Evolutionary conservation across 2,797 vertebrate genomes (phyloP), one percentile per base, ranked within the genome.

Genomic region (Parauchenoglanis ngamensis): DNA sequence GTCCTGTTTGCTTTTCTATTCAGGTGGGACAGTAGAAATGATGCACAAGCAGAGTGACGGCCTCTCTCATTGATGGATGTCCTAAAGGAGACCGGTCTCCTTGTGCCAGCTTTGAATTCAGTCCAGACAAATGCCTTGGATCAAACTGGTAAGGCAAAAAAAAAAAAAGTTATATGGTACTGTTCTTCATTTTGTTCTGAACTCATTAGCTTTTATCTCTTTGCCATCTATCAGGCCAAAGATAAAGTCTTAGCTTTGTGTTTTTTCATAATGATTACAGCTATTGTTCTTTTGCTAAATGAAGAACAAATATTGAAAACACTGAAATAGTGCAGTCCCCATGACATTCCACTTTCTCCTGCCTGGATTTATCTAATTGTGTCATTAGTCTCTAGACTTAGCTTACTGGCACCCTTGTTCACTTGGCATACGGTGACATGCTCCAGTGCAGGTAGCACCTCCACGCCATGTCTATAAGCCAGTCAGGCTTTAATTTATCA

Each of bases 11-110:
- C 90, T 68, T 87, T 61, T 92, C 88, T 91, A 90, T 94, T 92
- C 95, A 98, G 97, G 96, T 96, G 96, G 96, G 91, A 94, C 94
- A 93, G 94, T 95, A 94, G 93, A 95, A 96, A 95, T 94, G 95
- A 96, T 96, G 95, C 95, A 95, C 96, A 96, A 96, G 96, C 96
- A 95, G 95, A 97, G 94, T 95, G 95, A 93, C 95, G 92, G 93
- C 94, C 94, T 94, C 93, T 95, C 95, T 94, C 96, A 97, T 97
- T 98, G 96, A 99, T 99, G 98, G 98, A 98, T 95, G 96, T 96
- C 95, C 96, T 97, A 96, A 96, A 96, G 96, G 96, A 98, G 93
- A 96, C 96, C 95, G 93, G 96, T 96, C 96, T 97, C 96, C 96
- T 96, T 95, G 95, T 96, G 94, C 96, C 96, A 95, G 96, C 96